Evolutionary conservation across 1,140 invertebrate genomes (phyloP).

Genomic region (Cyclargus thomasi): DNA sequence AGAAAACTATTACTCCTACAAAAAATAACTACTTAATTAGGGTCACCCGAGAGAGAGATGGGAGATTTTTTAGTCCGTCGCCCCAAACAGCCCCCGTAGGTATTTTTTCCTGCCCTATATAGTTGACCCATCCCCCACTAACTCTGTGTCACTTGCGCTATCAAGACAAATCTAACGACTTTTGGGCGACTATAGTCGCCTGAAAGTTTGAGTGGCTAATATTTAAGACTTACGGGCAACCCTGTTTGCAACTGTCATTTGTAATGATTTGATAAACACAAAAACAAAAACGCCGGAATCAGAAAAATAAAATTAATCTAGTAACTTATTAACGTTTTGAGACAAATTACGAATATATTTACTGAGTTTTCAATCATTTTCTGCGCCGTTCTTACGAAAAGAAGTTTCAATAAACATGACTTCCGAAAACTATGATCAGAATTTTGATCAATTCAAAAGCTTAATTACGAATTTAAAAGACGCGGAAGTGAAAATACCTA

Average conservation of each 20-base stretch:
- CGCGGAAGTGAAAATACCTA: slow-evolving; percentile 40
- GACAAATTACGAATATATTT: neutral
- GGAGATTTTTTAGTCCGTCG: slow-evolving; percentile 2
- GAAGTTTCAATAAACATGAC: neutral
- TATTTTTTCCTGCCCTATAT: too few relatives aligned
- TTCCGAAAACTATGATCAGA: slow-evolving; percentile 18
- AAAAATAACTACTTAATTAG: too few relatives aligned
- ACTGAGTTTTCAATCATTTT: neutral
- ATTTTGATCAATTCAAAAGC: slow-evolving; percentile 38
- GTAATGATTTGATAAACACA: neutral
- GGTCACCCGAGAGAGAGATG: too few relatives aligned
- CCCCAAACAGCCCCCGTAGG: neutral
- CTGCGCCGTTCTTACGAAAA: neutral
- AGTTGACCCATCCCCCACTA: too few relatives aligned
- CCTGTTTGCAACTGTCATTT: neutral
- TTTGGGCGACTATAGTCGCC: too few relatives aligned
- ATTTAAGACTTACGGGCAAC: too few relatives aligned
- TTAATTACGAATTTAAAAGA: slow-evolving; percentile 42
- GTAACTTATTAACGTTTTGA: neutral
- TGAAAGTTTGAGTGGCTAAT: too few relatives aligned
- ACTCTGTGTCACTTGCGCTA: too few relatives aligned
- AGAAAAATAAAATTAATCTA: slow-evolving; percentile 16
- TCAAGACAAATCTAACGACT: too few relatives aligned
- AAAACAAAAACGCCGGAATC: slow-evolving; percentile 2
- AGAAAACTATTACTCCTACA: too few relatives aligned